Conservation (phyloP, 2,888 invertebrate genomes). For the Drosophila flavopinicola region DNA sequence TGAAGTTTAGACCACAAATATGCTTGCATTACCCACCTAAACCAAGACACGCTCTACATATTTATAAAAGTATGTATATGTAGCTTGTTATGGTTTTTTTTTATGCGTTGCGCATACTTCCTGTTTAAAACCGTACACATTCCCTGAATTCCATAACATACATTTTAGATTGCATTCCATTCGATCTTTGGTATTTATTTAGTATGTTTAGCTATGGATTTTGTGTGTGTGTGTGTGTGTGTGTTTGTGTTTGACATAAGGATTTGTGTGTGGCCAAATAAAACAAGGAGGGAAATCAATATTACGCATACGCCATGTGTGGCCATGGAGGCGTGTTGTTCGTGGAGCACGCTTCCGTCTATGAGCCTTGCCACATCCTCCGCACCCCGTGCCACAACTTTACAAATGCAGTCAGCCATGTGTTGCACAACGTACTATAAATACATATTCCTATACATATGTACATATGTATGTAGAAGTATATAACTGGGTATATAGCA, state of each 20-base stretch:
- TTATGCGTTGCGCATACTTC: slow-evolving; percentile 8
- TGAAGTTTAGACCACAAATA: no score
- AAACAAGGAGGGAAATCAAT: slow-evolving; percentile 41
- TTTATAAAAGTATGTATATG: no score
- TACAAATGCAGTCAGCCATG: slow-evolving; percentile 56
- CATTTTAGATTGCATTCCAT: slow-evolving; percentile 8
- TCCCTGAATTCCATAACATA: slow-evolving; percentile 7
- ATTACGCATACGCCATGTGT: slow-evolving; percentile 64
- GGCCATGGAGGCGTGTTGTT: slow-evolving; percentile 28
- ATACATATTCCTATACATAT: slow-evolving; percentile 27
- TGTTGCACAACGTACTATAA: slow-evolving; percentile 61
- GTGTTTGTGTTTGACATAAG: slow-evolving; percentile 42
- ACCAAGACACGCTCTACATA: no score
- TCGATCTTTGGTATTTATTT: slow-evolving; percentile 10
- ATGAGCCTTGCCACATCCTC: slow-evolving; percentile 4
- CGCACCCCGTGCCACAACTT: slow-evolving; percentile 1
- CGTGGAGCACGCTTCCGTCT: slow-evolving; percentile 33
- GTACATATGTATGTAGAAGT: not conserved
- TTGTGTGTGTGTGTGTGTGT: no score
- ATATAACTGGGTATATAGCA: slow-evolving; percentile 48
- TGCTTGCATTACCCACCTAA: no score
- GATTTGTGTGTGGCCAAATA: slow-evolving; percentile 27
- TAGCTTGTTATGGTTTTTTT: no score
- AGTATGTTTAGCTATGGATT: slow-evolving; percentile 15
- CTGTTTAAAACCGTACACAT: slow-evolving; percentile 7